Evolutionary conservation across 2,797 vertebrate genomes (phyloP).

Genomic region (Thamnophis elegans): DNA sequence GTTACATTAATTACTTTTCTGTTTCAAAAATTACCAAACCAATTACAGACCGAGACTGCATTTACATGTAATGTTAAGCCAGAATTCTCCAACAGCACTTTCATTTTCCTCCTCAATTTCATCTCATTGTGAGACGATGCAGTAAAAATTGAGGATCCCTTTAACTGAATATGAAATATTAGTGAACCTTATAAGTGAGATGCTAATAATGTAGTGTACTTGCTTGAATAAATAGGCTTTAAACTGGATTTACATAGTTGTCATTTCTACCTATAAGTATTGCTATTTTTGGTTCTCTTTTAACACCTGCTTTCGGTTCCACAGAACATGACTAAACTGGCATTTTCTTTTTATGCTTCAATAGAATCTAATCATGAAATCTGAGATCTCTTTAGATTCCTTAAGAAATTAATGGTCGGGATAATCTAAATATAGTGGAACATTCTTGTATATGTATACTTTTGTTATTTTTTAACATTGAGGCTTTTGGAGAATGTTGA

Average conservation of each 20-base stretch:
- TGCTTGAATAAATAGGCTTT: background rate
- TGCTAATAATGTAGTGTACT: background rate
- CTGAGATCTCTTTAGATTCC: background rate
- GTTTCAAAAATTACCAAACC: background rate
- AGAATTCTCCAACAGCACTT: background rate
- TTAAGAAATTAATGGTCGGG: background rate
- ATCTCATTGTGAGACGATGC: background rate
- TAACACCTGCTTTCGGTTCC: background rate
- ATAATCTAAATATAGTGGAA: background rate
- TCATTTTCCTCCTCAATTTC: background rate
- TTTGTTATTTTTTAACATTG: background rate
- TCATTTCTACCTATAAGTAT: background rate
- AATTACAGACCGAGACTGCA: background rate
- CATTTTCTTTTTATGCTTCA: background rate
- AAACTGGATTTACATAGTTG: background rate
- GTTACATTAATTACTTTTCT: background rate
- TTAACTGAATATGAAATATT: background rate
- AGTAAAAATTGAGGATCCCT: background rate
- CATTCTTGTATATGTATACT: constrained; percentile 2
- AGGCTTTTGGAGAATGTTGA: background rate
- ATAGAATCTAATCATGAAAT: background rate
- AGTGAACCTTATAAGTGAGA: background rate
- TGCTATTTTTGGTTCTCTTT: background rate
- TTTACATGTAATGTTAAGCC: background rate
- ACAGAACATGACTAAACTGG: background rate